A percentile compares a stretch with the other conserved stretches of the same genome.
phyloP scores from a whole-genome alignment of 1,140 invertebrate species.

The Leptinotarsa texana region DNA sequence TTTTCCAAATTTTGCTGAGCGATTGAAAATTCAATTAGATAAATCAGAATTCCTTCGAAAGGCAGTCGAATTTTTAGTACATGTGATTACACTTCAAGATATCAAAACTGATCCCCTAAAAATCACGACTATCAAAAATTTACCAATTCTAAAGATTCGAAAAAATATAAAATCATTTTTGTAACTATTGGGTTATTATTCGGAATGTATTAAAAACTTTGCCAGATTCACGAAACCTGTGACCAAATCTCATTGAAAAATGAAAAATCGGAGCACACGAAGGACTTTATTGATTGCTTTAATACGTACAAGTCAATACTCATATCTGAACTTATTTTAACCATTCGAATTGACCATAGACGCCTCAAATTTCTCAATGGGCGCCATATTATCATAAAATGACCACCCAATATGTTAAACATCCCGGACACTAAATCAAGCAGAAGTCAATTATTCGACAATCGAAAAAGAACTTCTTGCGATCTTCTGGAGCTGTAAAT shows the following conservation, averaged over 20 bases:
- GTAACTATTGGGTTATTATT: not conserved
- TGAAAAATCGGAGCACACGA: not conserved
- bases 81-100: not conserved
- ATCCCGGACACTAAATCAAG: slow-evolving; percentile 37
- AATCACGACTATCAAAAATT: not conserved
- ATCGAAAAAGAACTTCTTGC: slow-evolving; percentile 34
- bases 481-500: slow-evolving; percentile 30
- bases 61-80: no score
- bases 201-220: not conserved
- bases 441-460: slow-evolving; percentile 42
- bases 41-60: not conserved
- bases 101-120: slow-evolving; percentile 1
- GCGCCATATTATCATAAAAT: slow-evolving; percentile 30
- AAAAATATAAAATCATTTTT: slow-evolving; percentile 4
- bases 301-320: not conserved
- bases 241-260: slow-evolving; percentile 1
- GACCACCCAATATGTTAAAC: slow-evolving; percentile 39
- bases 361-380: slow-evolving; percentile 32
- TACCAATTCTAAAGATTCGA: not conserved
- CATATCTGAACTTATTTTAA: not conserved
- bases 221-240: not conserved
- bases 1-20: not conserved
- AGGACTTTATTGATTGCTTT: slow-evolving; percentile 13
- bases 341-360: slow-evolving; percentile 36
- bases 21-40: no score